phyloP scores from a whole-genome alignment of 2,888 invertebrate species.

The Orthosia cruda region DNA sequence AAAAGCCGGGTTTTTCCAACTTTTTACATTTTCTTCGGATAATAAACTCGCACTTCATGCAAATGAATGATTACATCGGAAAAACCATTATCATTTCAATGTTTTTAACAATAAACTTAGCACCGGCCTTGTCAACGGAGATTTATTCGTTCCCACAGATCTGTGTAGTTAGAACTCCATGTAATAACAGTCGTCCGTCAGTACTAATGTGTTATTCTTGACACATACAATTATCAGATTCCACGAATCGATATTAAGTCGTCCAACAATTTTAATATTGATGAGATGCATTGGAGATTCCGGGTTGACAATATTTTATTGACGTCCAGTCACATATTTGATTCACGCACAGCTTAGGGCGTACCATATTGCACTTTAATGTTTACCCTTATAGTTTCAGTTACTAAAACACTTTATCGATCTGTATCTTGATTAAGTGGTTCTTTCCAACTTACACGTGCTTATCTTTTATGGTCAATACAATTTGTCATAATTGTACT shows the following conservation, averaged over 20 bases:
- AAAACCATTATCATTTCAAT: constrained; percentile 76
- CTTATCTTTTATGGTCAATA: constrained; percentile 71
- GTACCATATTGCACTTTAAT: constrained; percentile 30
- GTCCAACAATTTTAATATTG: constrained; percentile 76
- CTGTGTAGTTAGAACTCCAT: constrained; percentile 58
- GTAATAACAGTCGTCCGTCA: constrained; percentile 66
- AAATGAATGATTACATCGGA: constrained; percentile 73
- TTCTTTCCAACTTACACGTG: constrained; percentile 68
- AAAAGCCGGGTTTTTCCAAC: constrained; percentile 63
- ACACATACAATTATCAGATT: constrained; percentile 78
- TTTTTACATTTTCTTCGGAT: constrained; percentile 56
- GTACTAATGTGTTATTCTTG: constrained; percentile 78
- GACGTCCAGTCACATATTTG: constrained; percentile 47
- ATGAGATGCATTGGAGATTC: constrained; percentile 75
- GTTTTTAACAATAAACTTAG: constrained; percentile 76
- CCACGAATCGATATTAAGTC: constrained; percentile 77
- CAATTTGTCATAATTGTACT: constrained; percentile 72
- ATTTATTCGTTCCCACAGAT: constrained; percentile 87
- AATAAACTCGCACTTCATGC: constrained; percentile 66
- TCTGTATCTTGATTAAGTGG: constrained; percentile 29
- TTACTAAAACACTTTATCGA: constrained; percentile 17
- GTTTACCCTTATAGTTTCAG: constrained; percentile 21
- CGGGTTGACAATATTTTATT: constrained; percentile 72
- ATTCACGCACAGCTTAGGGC: constrained; percentile 5
- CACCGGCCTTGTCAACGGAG: constrained; percentile 81